Evolutionary conservation across 2,797 vertebrate genomes (phyloP), one percentile per base, ranked within the genome.

Genomic region (Rhinoraja longicauda): DNA sequence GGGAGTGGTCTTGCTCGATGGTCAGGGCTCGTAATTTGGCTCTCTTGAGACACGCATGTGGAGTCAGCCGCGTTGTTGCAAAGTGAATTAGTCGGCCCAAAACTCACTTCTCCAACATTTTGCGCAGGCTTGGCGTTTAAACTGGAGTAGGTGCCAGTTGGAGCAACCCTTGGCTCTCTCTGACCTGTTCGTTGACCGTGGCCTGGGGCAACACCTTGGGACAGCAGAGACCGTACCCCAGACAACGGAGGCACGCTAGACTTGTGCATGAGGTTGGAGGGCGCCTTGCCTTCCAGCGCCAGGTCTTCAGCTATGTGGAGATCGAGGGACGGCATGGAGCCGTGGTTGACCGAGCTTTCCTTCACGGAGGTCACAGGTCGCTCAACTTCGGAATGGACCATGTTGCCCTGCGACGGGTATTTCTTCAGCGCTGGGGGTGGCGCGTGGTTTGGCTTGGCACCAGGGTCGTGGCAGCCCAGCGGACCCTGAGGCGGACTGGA

Each of bases 271-370:
- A 84, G 92, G 77, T 93, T 78, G 29, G 94, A 93, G 90, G 94
- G 93, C 29, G 93, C 90, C 10, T 78, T 94, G 76, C 94, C n/a
- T 4, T 93, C 93, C 77, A 93, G 59, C 78, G 95, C 95, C 0
- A 94, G 94, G 93, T 95, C 96, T 94, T 97, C 96, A 0, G 95
- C 93, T 24, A 96, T 96, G 94, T 97, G 97, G 84, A 97, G 95
- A 94, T 98, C 97, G 92, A 97, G 94, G 0, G 96, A 96, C 0
- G 97, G 96, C 95, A 97, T 95, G 0, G 96, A 97, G 64, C 96
- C 94, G 57, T 96, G 96, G 94, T 95, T 96, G 7, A 94, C 53
- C 1, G 94, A 73, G 0, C 93, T 72, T 59, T 96, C 96, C 8
- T 95, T 94, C 73, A 93, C 93, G 1, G 93, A 72, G 15, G 95